A percentile compares a stretch with the other conserved stretches of the same genome.
phyloP scores from a whole-genome alignment of 2,113 vertebrate species.

The Albula goreensis region DNA sequence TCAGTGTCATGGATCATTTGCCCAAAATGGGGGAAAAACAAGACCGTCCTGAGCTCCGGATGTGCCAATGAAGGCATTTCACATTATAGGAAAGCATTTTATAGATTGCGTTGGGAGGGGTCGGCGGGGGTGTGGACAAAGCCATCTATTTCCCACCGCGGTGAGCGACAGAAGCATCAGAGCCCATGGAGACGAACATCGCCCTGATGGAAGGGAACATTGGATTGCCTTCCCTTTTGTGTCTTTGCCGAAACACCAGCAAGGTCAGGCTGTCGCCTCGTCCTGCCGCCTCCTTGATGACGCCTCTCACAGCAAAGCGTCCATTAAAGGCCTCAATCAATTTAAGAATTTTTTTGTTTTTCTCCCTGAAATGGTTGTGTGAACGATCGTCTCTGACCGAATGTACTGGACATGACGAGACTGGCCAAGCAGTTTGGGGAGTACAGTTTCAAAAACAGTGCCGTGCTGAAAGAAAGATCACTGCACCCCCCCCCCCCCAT shows the following conservation, averaged over 20 bases:
- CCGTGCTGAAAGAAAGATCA: neutral
- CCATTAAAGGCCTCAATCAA: constrained; percentile 4
- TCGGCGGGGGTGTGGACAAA: too few relatives aligned
- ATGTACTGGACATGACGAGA: constrained; percentile 18
- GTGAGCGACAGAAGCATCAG: neutral
- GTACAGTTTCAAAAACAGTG: neutral
- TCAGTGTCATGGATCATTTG: neutral
- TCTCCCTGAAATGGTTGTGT: constrained; percentile 8
- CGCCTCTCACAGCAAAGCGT: constrained; percentile 13
- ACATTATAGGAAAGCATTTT: neutral
- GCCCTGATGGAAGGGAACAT: neutral
- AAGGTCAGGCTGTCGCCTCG: constrained; percentile 10
- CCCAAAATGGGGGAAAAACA: neutral
- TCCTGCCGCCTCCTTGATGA: neutral
- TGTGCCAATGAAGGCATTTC: neutral
- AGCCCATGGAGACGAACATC: neutral
- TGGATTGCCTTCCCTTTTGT: neutral
- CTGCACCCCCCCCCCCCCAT: neutral
- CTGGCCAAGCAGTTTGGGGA: neutral
- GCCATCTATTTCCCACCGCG: too few relatives aligned
- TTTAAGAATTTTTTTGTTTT: neutral
- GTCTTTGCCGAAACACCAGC: neutral
- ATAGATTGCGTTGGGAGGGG: too few relatives aligned
- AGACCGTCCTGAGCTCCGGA: neutral
- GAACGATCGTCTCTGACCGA: neutral